phyloP scores from a whole-genome alignment of 2,113 vertebrate genomes.

The Poicephalus meyeri region DNA sequence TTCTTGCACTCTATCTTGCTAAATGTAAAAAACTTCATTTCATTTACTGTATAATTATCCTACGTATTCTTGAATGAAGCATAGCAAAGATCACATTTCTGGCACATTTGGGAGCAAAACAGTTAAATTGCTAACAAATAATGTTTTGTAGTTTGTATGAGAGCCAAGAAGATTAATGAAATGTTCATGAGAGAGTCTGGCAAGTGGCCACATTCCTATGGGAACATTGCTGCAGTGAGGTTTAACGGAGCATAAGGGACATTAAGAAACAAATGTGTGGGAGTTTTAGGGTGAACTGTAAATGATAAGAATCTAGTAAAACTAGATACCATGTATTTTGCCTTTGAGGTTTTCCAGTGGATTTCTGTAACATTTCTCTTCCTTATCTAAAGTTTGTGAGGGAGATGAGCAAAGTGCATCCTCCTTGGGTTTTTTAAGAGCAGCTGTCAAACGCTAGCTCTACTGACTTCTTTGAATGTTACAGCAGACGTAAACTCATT shows the following conservation, averaged over 20 bases:
- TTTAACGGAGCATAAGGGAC: slow-evolving; percentile 70
- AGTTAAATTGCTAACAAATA: slow-evolving; percentile 75
- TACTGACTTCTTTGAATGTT: slow-evolving; percentile 10
- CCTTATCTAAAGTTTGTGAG: background rate
- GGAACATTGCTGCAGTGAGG: slow-evolving; percentile 73
- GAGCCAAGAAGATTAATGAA: slow-evolving; percentile 82
- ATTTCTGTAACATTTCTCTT: slow-evolving; percentile 10
- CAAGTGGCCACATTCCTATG: slow-evolving; percentile 82
- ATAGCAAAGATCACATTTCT: slow-evolving; percentile 55
- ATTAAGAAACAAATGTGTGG: slow-evolving; percentile 78
- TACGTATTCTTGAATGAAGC: slow-evolving; percentile 30
- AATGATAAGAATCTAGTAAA: slow-evolving; percentile 71
- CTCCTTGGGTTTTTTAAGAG: background rate
- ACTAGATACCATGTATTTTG: slow-evolving; percentile 31
- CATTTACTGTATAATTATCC: slow-evolving; percentile 60
- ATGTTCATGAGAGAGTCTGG: slow-evolving; percentile 80
- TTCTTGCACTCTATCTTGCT: slow-evolving; percentile 12
- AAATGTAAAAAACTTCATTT: background rate
- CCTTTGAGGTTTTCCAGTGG: slow-evolving; percentile 45
- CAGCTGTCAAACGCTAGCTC: slow-evolving; percentile 34
- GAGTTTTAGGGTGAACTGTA: slow-evolving; percentile 71
- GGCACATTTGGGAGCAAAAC: slow-evolving; percentile 70
- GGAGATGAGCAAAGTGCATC: background rate
- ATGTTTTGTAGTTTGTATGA: slow-evolving; percentile 75
- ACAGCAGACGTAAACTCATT: slow-evolving; percentile 36